Percentiles rank a stretch among this genome's conserved stretches.
Evolutionary conservation across 2,888 invertebrate genomes (phyloP).

Genomic region (Odiellus spinosus): DNA sequence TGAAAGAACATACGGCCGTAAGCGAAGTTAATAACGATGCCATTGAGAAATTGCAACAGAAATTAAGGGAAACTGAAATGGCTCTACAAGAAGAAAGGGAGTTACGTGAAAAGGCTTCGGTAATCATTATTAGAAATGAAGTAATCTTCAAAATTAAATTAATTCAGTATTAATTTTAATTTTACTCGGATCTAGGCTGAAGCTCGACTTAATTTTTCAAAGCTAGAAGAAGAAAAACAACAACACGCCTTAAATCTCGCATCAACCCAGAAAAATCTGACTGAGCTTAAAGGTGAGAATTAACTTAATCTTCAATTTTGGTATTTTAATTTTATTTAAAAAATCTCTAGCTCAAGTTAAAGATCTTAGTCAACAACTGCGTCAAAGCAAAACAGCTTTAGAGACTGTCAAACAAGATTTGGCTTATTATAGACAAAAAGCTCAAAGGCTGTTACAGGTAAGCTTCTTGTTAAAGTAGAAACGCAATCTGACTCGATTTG

Average conservation of each 20-base stretch:
- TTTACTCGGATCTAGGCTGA: slow-evolving; percentile 26
- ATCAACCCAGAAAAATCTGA: slow-evolving; percentile 25
- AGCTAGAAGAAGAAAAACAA: slow-evolving; percentile 34
- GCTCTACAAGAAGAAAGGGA: slow-evolving; percentile 30
- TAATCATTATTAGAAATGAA: too few species aligned
- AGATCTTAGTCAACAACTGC: slow-evolving; percentile 28
- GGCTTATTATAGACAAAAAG: slow-evolving; percentile 59
- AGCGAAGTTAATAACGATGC: slow-evolving; percentile 33
- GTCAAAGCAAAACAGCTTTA: slow-evolving; percentile 28
- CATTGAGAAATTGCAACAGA: slow-evolving; percentile 28
- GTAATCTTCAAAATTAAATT: too few species aligned
- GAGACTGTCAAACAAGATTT: slow-evolving; percentile 41
- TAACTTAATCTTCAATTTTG: too few species aligned
- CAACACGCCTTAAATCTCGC: slow-evolving; percentile 30
- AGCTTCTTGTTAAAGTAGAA: too few species aligned
- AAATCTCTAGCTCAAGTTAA: slow-evolving; percentile 9
- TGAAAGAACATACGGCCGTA: slow-evolving; percentile 33
- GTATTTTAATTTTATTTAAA: too few species aligned
- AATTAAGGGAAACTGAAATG: slow-evolving; percentile 32
- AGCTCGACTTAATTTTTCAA: slow-evolving; percentile 25
- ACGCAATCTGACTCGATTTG: too few species aligned
- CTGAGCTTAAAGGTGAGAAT: slow-evolving; percentile 29
- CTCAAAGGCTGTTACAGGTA: slow-evolving; percentile 41
- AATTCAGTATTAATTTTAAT: neutral
- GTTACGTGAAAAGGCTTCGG: slow-evolving; percentile 24